Conservation (phyloP, 2,113 vertebrate genomes). For the Progne subis region DNA sequence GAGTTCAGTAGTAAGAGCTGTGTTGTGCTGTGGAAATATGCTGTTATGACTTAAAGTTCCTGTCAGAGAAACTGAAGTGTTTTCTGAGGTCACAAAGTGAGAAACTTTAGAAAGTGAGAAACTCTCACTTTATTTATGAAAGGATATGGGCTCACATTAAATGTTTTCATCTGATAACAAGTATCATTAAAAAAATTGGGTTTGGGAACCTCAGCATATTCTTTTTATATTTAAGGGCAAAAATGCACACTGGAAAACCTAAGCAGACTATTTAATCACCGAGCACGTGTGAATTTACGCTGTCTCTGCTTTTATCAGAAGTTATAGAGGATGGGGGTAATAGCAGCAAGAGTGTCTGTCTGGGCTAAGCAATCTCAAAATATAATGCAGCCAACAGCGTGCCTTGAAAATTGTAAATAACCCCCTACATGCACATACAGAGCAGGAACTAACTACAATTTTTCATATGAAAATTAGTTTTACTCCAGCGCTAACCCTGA, state of each 20-base stretch:
- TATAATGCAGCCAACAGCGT: neutral
- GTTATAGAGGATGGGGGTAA: neutral
- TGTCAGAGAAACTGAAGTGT: neutral
- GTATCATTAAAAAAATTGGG: neutral
- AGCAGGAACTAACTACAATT: neutral
- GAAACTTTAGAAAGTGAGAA: conserved; percentile 56
- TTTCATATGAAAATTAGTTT: neutral
- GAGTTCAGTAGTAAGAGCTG: neutral
- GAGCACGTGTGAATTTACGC: neutral
- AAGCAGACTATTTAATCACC: neutral
- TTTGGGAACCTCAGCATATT: neutral
- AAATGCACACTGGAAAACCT: neutral
- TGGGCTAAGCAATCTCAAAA: neutral
- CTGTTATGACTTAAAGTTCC: conserved; percentile 26
- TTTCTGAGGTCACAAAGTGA: conserved; percentile 27
- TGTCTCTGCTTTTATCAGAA: neutral
- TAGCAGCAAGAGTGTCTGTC: neutral
- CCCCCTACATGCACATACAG: neutral
- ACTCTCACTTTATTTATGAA: neutral
- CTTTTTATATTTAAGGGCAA: neutral
- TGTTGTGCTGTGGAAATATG: conserved; percentile 31
- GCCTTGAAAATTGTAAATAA: neutral
- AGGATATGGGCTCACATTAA: neutral
- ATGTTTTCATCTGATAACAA: conserved; percentile 29
- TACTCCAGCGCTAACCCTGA: neutral